Percentiles rank a stretch among this genome's conserved stretches.
Evolutionary conservation across 2,797 vertebrate species (phyloP).

Genomic region (Clarias fuscus): DNA sequence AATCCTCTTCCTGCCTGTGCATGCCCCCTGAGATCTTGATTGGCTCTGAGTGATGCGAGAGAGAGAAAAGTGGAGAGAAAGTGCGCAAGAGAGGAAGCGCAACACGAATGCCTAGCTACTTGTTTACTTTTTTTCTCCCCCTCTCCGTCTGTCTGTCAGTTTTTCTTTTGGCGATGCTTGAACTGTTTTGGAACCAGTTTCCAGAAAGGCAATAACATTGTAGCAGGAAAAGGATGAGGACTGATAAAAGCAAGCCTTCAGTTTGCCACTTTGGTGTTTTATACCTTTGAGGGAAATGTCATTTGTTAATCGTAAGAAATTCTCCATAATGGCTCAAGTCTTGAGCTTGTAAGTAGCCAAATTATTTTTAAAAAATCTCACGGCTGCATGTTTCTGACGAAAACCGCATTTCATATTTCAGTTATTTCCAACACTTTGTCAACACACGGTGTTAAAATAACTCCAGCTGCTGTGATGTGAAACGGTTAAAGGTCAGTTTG

Average conservation of each 20-base stretch:
- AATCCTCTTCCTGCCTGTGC: conserved; percentile 57
- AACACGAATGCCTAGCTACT: conserved; percentile 39
- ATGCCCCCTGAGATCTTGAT: conserved; percentile 59
- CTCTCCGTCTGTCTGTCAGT: not conserved
- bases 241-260: too few relatives aligned
- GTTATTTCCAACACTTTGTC: not conserved
- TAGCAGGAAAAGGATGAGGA: not conserved
- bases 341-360: not conserved
- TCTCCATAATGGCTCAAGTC: not conserved
- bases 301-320: not conserved
- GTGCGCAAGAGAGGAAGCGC: not conserved
- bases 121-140: not conserved
- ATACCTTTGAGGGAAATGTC: not conserved
- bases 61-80: conserved; percentile 38
- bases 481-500: not conserved
- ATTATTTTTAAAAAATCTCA: not conserved
- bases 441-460: not conserved
- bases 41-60: conserved; percentile 59
- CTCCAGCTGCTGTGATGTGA: not conserved
- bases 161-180: not conserved
- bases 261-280: not conserved
- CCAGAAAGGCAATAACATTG: not conserved
- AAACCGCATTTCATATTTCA: too few relatives aligned
- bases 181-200: not conserved
- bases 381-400: not conserved